Base-by-base conservation (phyloP, 2,888 invertebrate genomes). In the Seira sanloemensis region DNA sequence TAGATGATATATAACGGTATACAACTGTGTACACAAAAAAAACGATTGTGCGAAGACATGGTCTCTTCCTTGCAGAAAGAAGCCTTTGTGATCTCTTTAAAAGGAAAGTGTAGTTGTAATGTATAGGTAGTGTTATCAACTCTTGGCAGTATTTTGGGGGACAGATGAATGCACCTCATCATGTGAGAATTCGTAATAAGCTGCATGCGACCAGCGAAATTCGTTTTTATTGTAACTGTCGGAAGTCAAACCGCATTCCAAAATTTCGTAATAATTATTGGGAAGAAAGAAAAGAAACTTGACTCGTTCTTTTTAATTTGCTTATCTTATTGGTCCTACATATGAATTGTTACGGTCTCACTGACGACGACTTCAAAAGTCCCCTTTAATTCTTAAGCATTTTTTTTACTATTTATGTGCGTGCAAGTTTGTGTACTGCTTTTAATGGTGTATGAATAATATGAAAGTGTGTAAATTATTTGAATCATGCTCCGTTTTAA, bases 51-150 rank as follows among this genome's bases (percentile, higher is more conserved):
- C 85, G 7, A 12, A 72, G 76, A 82, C 67, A 69, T 72, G 58
- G n/a, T 79, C 23, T 79, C 82, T 71, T 79, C 74, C 76, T 85
- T n/a, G 83, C 79, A 77, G n/a, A n/a, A n/a, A n/a, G 71, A 62
- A 54, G 84, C 84, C 85, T 85, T 76, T 86, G 86, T 86, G 86
- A 86, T 86, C 86, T 86, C 86, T 74, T 73, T 9, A 76, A 78
- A 83, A 82, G 77, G 83, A 69, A 83, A 83, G 75, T 58, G 25
- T 54, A 72, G 72, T 72, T 37, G n/a, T n/a, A 78, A 83, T 77
- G 68, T 73, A 74, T 72, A 81, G 72, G 62, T 69, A 81, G 69
- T 54, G 72, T 77, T 78, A 76, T 79, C 82, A 81, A 24, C 67
- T 66, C 21, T 65, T 66, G 75, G 68, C 85, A 86, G 86, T 86